Evolutionary conservation across 2,888 invertebrate species (phyloP).

Genomic region (Hydrotaea cyrtoneurina): DNA sequence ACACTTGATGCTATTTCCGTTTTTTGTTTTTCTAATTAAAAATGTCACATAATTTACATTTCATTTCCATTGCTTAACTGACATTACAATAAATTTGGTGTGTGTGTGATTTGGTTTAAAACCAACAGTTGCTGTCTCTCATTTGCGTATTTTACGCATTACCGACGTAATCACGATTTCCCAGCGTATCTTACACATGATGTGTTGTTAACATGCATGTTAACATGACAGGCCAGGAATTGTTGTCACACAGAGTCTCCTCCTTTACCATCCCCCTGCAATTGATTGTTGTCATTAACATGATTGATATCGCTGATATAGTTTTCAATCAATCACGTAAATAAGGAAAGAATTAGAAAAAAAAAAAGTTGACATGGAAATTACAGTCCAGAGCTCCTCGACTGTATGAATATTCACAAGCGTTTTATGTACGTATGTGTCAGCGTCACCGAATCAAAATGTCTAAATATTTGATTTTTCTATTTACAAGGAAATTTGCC

Average conservation of each 20-base stretch:
- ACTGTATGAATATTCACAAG: neutral
- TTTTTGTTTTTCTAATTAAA: neutral
- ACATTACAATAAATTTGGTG: neutral
- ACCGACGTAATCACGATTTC: neutral
- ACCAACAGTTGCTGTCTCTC: neutral
- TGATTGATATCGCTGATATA: conserved; percentile 16
- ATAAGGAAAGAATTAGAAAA: conserved; percentile 1
- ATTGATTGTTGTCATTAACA: conserved; percentile 22
- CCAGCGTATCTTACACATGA: conserved; percentile 6
- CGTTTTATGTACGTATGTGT: neutral
- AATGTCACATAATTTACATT: neutral
- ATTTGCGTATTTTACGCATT: conserved; percentile 36
- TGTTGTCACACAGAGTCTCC: neutral
- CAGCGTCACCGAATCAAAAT: neutral
- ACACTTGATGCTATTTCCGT: neutral
- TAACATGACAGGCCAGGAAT: conserved; percentile 8
- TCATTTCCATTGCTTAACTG: conserved; percentile 1
- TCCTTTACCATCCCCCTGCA: neutral
- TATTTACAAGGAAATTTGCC: neutral
- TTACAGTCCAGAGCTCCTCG: too few relatives aligned
- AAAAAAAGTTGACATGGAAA: neutral
- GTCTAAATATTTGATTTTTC: neutral
- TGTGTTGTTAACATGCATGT: neutral
- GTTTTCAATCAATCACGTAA: neutral
- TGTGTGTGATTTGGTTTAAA: too few relatives aligned